These are phyloP conservation scores for Podarcis cretensis DNA, from an alignment of 2,113 vertebrate species.

Conservation along the genomic window DNA sequence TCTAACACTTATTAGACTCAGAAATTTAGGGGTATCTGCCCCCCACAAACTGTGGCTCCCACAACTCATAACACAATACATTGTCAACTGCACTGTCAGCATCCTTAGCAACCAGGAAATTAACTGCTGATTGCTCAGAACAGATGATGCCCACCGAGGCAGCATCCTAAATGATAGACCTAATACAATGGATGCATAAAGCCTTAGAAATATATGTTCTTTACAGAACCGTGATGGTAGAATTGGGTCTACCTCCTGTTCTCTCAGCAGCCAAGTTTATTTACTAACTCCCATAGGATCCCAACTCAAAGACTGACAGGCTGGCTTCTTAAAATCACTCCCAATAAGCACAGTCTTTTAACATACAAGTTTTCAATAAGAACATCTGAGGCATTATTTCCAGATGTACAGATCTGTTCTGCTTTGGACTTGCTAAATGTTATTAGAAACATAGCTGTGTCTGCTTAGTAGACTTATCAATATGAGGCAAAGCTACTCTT, in stretches of 20 bases:
- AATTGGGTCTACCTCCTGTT: not conserved
- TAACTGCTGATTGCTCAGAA: not conserved
- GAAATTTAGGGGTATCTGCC: too few species aligned
- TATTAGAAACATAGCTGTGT: not conserved
- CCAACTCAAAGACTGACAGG: not conserved
- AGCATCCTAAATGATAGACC: not conserved
- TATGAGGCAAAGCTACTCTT: not conserved
- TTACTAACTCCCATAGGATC: not conserved
- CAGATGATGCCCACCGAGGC: not conserved
- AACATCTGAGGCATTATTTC: not conserved
- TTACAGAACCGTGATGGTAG: not conserved
- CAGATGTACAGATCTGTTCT: not conserved
- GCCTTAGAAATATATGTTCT: constrained; percentile 22
- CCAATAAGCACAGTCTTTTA: accelerated
- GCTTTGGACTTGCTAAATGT: not conserved
- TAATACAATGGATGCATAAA: not conserved
- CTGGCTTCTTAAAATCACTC: not conserved
- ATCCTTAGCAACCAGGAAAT: not conserved
- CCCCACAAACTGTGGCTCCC: too few species aligned
- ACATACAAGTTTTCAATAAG: constrained; percentile 15
- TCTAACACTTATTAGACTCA: too few species aligned
- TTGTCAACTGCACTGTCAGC: not conserved
- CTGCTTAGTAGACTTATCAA: not conserved
- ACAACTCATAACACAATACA: not conserved
- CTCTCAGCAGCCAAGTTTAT: not conserved